A percentile compares a stretch with the other conserved stretches of the same genome.
Conservation (phyloP, 2,113 vertebrate species). For the Scatophagus argus region DNA sequence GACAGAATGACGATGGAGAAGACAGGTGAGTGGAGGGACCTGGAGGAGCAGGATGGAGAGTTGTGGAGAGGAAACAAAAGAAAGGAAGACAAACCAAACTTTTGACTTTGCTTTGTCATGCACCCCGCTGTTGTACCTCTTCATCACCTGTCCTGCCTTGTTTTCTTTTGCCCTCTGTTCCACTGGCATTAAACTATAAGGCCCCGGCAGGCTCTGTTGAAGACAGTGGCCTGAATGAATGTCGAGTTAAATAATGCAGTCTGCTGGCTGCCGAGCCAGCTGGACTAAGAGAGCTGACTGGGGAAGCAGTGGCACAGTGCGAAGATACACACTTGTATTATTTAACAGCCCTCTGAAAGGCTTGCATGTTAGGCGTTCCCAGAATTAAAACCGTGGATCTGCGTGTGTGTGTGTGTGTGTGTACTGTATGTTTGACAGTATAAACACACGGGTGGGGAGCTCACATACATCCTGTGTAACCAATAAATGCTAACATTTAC, state of each 20-base stretch:
- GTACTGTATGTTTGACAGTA: no score
- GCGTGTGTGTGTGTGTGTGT: background rate
- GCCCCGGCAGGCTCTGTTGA: conserved; percentile 13
- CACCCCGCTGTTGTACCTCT: background rate
- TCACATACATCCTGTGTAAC: background rate
- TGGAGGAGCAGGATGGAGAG: background rate
- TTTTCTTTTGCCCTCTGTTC: conserved; percentile 3
- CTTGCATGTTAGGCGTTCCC: conserved; percentile 20
- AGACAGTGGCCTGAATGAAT: conserved; percentile 44
- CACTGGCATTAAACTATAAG: conserved; percentile 27
- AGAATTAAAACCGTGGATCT: conserved; percentile 13
- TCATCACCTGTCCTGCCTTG: background rate
- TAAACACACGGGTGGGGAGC: background rate
- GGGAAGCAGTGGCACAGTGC: conserved; percentile 35
- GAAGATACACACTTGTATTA: conserved; percentile 68
- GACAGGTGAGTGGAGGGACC: conserved; percentile 1
- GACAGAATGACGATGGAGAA: background rate
- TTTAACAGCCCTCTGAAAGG: conserved; percentile 60
- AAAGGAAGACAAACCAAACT: conserved; percentile 8
- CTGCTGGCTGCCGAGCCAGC: conserved; percentile 23
- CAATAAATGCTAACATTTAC: conserved; percentile 6
- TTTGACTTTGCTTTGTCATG: background rate
- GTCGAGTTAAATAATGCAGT: conserved; percentile 73
- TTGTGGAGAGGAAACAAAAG: background rate
- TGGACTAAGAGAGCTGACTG: conserved; percentile 35